Percentiles rank a stretch among this genome's conserved stretches.
Conservation (phyloP, 2,113 vertebrate species). For the Pteronura brasiliensis region DNA sequence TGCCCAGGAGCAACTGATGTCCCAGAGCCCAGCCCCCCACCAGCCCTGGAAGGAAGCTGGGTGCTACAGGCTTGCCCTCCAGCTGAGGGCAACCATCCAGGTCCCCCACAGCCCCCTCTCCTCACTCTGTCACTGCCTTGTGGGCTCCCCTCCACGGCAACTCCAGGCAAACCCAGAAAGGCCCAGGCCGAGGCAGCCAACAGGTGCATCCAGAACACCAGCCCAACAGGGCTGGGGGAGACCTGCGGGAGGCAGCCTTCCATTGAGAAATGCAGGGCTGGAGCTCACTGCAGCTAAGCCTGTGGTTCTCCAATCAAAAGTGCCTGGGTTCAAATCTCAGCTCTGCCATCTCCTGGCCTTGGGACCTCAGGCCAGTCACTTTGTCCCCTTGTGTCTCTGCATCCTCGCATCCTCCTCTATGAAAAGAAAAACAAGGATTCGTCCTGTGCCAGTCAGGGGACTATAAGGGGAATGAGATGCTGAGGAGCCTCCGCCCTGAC, state of each 20-base stretch:
- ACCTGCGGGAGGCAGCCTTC: not conserved
- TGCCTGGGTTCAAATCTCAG: not conserved
- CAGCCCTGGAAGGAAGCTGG: fast-evolving
- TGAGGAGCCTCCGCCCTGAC: not conserved
- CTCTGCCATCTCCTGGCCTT: not conserved
- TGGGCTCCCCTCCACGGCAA: not conserved
- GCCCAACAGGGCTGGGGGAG: fast-evolving
- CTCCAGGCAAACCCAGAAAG: not conserved
- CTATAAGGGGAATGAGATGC: not conserved
- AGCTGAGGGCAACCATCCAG: not conserved
- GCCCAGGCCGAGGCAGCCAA: not conserved
- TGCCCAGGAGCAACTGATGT: not conserved
- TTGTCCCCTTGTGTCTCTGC: not conserved
- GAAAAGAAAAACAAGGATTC: not conserved
- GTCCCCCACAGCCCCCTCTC: fast-evolving
- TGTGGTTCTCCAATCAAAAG: not conserved
- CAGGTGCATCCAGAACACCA: not conserved
- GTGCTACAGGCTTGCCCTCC: not conserved
- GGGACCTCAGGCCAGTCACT: not conserved
- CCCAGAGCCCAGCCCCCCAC: not conserved
- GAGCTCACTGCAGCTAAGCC: not conserved
- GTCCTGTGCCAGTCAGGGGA: not conserved
- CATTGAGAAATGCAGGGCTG: fast-evolving
- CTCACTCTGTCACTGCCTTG: not conserved
- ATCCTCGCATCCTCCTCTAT: not conserved